phyloP scores from a whole-genome alignment of 2,113 vertebrate species.

The Plecturocebus donacophilus region DNA sequence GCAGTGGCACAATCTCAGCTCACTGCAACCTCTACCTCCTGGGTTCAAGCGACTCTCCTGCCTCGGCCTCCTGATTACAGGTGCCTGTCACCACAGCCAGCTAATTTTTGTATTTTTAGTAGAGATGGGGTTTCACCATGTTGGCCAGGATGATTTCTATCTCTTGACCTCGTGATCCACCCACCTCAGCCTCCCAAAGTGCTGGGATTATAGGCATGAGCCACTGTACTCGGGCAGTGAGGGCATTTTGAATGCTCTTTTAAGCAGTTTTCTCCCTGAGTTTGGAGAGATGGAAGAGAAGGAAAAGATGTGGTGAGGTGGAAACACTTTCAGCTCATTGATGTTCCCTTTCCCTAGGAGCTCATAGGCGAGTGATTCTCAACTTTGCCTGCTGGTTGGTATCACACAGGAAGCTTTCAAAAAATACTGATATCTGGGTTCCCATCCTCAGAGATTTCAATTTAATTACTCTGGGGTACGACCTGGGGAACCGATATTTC shows the following conservation, averaged over 20 bases:
- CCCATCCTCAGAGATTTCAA: neutral
- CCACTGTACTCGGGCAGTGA: no score
- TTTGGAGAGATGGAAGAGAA: neutral
- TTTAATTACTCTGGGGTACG: neutral
- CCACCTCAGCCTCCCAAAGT: no score
- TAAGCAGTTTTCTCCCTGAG: neutral
- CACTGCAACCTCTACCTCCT: no score
- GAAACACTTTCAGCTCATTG: neutral
- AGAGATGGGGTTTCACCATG: no score
- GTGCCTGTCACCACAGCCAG: no score
- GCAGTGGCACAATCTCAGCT: no score
- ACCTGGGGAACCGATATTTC: neutral
- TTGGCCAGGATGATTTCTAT: no score
- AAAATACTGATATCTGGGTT: neutral
- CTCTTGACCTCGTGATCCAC: no score
- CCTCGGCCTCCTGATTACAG: no score
- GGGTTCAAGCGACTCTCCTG: no score
- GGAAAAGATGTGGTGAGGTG: neutral
- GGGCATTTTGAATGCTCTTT: neutral
- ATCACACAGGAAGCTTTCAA: neutral
- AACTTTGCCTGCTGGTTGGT: neutral
- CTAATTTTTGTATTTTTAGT: no score
- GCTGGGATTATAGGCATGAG: no score
- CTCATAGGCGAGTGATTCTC: neutral
- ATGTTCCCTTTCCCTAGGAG: neutral